Conservation (phyloP, 2,113 vertebrate species). For the Anas platyrhynchos region DNA sequence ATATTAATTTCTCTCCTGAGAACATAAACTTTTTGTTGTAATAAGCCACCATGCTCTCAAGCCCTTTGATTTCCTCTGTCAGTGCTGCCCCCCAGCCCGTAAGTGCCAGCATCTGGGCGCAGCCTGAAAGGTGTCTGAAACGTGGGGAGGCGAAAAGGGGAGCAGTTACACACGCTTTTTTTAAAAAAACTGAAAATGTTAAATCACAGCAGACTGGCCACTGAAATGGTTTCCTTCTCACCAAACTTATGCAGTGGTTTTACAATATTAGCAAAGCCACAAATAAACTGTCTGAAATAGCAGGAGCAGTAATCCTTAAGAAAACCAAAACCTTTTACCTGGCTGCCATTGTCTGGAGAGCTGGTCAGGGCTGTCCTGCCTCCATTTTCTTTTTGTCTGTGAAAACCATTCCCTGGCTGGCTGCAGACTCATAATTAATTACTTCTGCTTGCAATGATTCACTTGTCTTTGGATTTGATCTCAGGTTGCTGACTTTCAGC, state of each 20-base stretch:
- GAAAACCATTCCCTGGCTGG: not conserved
- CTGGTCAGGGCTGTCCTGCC: not conserved
- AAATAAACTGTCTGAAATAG: not conserved
- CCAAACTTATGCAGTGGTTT: not conserved
- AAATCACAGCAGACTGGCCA: not conserved
- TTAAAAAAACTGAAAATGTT: not conserved
- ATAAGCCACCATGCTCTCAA: not conserved
- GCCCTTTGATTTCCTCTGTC: constrained; percentile 29
- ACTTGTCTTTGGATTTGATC: not conserved
- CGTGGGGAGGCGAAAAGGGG: not conserved
- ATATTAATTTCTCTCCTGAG: constrained; percentile 6
- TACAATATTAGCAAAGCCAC: constrained; percentile 18
- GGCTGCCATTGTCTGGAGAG: not conserved
- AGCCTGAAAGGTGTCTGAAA: constrained; percentile 32
- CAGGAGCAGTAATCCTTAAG: not conserved
- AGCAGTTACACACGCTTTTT: not conserved
- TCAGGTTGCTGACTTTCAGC: not conserved
- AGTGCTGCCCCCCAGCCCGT: not conserved
- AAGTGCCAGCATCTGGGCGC: not conserved
- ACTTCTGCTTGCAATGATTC: not conserved
- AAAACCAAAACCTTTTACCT: not conserved
- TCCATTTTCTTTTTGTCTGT: not conserved
- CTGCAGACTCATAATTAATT: not conserved
- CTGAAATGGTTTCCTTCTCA: not conserved
- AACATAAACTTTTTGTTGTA: constrained; percentile 14